Conservation (phyloP, 2,797 vertebrate genomes). For the Eospalax fontanierii region DNA sequence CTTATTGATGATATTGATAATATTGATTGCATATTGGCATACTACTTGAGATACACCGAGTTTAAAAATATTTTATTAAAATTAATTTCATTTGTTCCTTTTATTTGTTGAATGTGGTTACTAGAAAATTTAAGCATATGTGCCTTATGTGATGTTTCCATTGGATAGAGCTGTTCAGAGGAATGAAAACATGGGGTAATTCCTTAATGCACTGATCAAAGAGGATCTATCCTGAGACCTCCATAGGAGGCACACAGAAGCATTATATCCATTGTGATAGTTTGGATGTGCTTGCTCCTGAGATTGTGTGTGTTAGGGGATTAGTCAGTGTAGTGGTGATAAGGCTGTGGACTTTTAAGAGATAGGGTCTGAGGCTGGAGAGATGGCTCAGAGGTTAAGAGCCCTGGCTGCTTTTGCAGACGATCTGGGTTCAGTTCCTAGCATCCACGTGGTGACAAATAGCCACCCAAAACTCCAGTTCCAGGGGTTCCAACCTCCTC, state of each 20-base stretch:
- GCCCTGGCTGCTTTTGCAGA: no score
- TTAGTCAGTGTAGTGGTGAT: background rate
- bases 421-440: no score
- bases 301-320: background rate
- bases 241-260: background rate
- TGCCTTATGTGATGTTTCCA: background rate
- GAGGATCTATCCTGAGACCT: background rate
- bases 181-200: background rate
- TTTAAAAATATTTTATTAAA: background rate
- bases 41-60: conserved; percentile 5
- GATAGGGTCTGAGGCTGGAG: background rate
- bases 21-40: conserved; percentile 8
- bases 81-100: conserved; percentile 9
- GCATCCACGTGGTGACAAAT: no score
- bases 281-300: background rate
- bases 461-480: no score
- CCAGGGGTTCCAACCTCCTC: no score
- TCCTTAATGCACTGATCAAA: background rate
- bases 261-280: background rate
- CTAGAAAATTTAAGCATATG: conserved; percentile 45
- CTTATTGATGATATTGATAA: conserved; percentile 7
- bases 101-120: background rate
- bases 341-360: background rate
- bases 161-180: background rate
- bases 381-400: no score